Conservation (phyloP, 2,888 invertebrate species). For the Mesorhabditis spiculigera region DNA sequence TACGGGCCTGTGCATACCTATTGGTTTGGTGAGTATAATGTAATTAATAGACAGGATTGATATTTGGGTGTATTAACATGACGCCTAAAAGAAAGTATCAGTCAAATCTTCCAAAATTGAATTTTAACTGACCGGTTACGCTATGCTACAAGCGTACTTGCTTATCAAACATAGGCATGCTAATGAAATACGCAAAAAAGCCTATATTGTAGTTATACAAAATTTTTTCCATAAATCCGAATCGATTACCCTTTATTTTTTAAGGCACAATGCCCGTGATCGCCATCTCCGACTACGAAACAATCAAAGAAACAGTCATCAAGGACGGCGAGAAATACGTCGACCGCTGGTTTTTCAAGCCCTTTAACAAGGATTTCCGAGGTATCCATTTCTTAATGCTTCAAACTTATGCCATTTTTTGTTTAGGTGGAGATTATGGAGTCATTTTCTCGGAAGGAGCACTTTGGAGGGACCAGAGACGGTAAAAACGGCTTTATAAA, state of each 20-base stretch:
- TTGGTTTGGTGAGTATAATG: neutral
- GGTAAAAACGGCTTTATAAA: conserved; percentile 11
- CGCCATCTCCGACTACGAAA: conserved; percentile 19
- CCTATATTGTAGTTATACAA: no score
- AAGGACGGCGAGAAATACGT: conserved; percentile 28
- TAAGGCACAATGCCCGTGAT: conserved; percentile 21
- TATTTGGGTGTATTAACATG: no score
- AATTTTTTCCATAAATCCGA: no score
- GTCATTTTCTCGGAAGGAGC: conserved; percentile 24
- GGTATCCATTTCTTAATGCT: neutral
- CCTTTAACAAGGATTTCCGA: conserved; percentile 10
- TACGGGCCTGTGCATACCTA: neutral
- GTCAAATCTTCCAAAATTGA: no score
- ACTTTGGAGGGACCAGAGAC: conserved; percentile 25
- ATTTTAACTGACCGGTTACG: no score
- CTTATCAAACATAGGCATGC: no score
- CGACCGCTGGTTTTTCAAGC: conserved; percentile 19
- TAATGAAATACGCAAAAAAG: no score
- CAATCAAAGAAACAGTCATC: conserved; percentile 27
- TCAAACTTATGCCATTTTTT: no score
- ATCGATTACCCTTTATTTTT: conserved; percentile 1
- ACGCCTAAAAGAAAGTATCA: no score
- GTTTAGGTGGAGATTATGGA: conserved; percentile 24
- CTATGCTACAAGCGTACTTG: no score
- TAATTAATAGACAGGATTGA: no score